Evolutionary conservation across 2,797 vertebrate genomes (phyloP), one percentile per base, ranked within the genome.

Genomic region (Loriculus beryllinus): DNA sequence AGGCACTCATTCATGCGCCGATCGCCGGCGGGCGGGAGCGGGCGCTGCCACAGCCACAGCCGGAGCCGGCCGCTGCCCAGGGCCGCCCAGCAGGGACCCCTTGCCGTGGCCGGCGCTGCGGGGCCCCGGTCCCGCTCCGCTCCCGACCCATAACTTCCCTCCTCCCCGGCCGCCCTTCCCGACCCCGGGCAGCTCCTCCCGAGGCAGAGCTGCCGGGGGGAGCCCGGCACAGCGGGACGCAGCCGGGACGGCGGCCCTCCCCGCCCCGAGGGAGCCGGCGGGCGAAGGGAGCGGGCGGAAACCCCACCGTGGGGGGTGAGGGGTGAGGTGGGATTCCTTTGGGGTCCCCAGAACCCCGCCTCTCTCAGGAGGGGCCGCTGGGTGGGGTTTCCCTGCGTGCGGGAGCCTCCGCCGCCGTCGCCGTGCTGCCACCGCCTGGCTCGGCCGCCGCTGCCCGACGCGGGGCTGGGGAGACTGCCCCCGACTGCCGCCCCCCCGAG

Each of bases 391-490:
- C 91, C 91, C 86, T 31, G 72, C 60, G 28, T 45, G 63, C 79
- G 14, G 88, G 86, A 96, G 92, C 42, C 85, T 90, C 89, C 64
- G 67, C 74, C 59, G 82, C 74, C 59, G 82, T 65, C 2, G 82
- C 92, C 88, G 67, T 88, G 95, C 96, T 93, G 95, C 93, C 95
- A 87, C 95, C 92, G 71, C 86, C 93, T 80, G 93, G 94, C 78
- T 64, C 79, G 64, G 81, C n/a, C 69, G 79, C 71, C 42, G 19
- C 51, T 43, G 57, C 51, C 28, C 51, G 31, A 68, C 40, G 52
- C 68, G 86, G 88, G 88, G 77, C 75, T 25, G 64, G 33, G 49
- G 54, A 51, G 39, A 49, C 64, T 40, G 77, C 54, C 60, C 70
- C 49, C 45, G 6, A 25, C 49, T 8, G 33, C 56, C n/a, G 48